Percentiles rank a stretch among this genome's conserved stretches.
Conservation (phyloP, 1,140 invertebrate genomes). For the Leguminivora glycinivorella region DNA sequence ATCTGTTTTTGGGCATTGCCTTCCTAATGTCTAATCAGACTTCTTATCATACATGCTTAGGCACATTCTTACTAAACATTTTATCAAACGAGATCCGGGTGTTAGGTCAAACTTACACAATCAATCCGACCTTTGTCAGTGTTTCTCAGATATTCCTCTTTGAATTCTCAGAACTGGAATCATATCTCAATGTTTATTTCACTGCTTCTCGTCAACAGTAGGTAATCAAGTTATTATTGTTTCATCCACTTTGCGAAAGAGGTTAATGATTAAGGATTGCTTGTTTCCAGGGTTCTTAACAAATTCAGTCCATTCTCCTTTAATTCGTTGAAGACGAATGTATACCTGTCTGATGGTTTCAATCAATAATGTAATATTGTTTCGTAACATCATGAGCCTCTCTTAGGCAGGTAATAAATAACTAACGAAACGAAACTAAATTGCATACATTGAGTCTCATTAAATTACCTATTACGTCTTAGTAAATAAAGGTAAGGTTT, state of each 20-base stretch:
- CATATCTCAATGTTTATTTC: conserved; percentile 55
- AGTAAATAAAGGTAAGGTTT: neutral
- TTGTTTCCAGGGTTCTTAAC: neutral
- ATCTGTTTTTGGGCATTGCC: neutral
- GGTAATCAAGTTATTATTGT: conserved; percentile 11
- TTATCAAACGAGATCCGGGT: conserved; percentile 68
- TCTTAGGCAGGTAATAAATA: no score
- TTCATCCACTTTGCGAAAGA: neutral
- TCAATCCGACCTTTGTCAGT: conserved; percentile 69
- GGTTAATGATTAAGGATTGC: neutral
- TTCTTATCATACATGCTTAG: neutral
- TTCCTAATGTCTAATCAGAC: conserved; percentile 6
- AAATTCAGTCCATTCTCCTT: neutral
- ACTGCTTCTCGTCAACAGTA: conserved; percentile 31
- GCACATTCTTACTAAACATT: conserved; percentile 35
- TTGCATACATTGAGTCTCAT: conserved; percentile 44
- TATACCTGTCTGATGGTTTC: neutral
- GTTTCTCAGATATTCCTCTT: conserved; percentile 70
- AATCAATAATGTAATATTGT: neutral
- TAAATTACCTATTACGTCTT: conserved; percentile 37
- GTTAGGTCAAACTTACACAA: conserved; percentile 73
- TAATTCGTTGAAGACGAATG: neutral
- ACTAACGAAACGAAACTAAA: neutral
- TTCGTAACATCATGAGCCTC: neutral
- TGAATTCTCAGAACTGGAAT: conserved; percentile 65